These are phyloP conservation scores for Ichneumoninae sp. DNA, from an alignment of 2,888 invertebrate species.

Conservation along the genomic window DNA sequence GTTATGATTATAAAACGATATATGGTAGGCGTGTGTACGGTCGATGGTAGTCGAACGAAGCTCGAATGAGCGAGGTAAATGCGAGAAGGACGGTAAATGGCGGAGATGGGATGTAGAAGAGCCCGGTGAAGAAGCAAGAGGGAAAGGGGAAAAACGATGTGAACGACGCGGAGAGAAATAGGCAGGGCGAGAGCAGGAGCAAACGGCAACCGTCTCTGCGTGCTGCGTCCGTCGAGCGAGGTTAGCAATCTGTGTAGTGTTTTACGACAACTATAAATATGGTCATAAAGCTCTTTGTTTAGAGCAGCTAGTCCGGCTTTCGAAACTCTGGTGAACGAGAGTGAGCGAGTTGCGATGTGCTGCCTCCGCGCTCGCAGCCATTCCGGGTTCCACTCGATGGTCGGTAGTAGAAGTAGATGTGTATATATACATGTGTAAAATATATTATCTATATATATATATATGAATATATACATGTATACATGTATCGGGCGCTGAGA, in stretches of 20 bases:
- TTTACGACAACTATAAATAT: slow-evolving; percentile 84
- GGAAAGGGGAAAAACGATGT: slow-evolving; percentile 33
- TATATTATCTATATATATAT: background rate
- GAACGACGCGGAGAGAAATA: slow-evolving; percentile 49
- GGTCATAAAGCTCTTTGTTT: slow-evolving; percentile 83
- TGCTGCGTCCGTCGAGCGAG: slow-evolving; percentile 73
- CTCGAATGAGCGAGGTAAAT: slow-evolving; percentile 32
- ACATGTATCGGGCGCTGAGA: background rate
- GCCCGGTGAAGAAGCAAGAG: slow-evolving; percentile 60
- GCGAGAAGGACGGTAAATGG: slow-evolving; percentile 51
- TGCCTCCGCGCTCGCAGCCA: slow-evolving; percentile 7
- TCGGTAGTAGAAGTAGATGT: background rate
- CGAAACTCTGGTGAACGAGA: slow-evolving; percentile 71
- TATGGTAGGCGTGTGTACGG: slow-evolving; percentile 51
- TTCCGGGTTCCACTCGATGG: slow-evolving; percentile 31
- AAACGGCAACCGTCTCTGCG: slow-evolving; percentile 62
- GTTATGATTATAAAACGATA: slow-evolving; percentile 67
- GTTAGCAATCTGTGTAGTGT: slow-evolving; percentile 83
- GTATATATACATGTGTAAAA: background rate
- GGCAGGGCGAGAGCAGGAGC: slow-evolving; percentile 60
- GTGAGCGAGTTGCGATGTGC: slow-evolving; percentile 42
- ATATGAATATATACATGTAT: background rate
- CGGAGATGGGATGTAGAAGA: slow-evolving; percentile 58
- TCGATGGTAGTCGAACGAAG: slow-evolving; percentile 51
- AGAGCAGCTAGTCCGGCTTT: slow-evolving; percentile 81